Conservation (phyloP, 92 coral and sea anemone species). For the Chrysogorgia sp. region DNA sequence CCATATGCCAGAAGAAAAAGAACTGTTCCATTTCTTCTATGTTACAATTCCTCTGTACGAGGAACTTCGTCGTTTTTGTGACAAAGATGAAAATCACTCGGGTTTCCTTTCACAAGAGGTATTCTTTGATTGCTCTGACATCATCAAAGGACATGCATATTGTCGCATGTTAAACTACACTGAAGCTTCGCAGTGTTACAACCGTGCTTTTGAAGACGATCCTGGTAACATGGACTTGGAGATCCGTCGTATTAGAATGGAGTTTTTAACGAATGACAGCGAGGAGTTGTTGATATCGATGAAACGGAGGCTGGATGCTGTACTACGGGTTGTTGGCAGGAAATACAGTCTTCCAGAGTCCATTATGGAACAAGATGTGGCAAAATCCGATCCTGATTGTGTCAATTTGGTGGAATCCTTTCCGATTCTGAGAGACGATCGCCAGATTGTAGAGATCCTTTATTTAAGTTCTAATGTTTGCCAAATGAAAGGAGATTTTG, state of each 20-base stretch:
- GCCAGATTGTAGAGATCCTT: background rate
- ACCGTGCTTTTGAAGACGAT: slow-evolving; percentile 6
- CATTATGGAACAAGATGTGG: background rate
- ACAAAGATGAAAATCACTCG: background rate
- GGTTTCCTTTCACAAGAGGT: background rate
- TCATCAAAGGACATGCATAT: background rate
- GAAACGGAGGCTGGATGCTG: background rate
- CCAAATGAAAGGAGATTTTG: background rate
- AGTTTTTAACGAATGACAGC: background rate
- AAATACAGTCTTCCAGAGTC: background rate
- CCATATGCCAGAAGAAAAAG: slow-evolving; percentile 17
- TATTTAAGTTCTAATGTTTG: background rate
- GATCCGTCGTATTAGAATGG: background rate
- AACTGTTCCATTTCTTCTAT: slow-evolving; percentile 32
- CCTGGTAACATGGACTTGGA: slow-evolving; percentile 3
- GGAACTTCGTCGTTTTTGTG: background rate
- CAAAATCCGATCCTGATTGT: background rate
- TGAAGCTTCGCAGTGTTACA: slow-evolving; percentile 2
- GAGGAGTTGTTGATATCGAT: background rate
- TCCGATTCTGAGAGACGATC: background rate
- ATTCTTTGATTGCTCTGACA: slow-evolving; percentile 5
- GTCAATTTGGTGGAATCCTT: background rate
- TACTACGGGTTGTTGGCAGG: background rate
- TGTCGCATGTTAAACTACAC: slow-evolving; percentile 4
- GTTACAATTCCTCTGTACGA: slow-evolving; percentile 20